Evolutionary conservation across 35 echinoderm and acorn worm genomes (phyloP).

Genomic region (Eucidaris tribuloides): DNA sequence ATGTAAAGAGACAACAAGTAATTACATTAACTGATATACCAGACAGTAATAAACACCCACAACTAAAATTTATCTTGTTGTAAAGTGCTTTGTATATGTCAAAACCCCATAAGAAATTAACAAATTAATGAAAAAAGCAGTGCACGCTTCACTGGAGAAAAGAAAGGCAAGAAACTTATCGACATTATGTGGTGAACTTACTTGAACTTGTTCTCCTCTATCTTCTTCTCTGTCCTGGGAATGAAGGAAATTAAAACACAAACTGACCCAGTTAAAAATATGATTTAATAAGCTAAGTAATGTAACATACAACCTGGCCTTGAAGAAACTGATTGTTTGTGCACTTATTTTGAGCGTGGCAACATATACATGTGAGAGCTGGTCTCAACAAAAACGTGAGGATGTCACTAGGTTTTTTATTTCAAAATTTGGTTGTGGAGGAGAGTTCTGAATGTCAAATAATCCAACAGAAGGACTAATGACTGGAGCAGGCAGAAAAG

Average conservation of each 20-base stretch:
- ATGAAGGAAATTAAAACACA: not conserved
- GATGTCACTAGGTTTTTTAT: too few species aligned
- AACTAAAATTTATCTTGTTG: not conserved
- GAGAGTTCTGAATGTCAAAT: too few species aligned
- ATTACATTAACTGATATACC: not conserved
- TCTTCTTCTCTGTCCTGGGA: constrained; percentile 18
- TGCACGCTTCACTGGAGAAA: not conserved
- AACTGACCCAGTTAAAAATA: not conserved
- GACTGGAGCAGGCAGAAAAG: too few species aligned
- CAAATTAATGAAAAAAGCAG: not conserved
- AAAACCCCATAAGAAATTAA: not conserved
- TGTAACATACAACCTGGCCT: too few species aligned
- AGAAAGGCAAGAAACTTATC: not conserved
- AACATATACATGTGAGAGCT: too few species aligned
- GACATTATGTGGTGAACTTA: not conserved
- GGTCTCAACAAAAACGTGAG: too few species aligned
- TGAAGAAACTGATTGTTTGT: too few species aligned
- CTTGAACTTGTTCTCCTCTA: constrained; percentile 44
- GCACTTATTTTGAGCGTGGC: too few species aligned
- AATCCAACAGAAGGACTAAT: too few species aligned
- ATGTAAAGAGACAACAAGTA: not conserved
- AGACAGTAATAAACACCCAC: not conserved
- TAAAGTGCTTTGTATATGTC: not conserved
- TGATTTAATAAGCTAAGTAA: not conserved
- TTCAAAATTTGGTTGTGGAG: too few species aligned